Base-by-base conservation (phyloP, 2,113 vertebrate species). In the Ailuropoda melanoleuca region DNA sequence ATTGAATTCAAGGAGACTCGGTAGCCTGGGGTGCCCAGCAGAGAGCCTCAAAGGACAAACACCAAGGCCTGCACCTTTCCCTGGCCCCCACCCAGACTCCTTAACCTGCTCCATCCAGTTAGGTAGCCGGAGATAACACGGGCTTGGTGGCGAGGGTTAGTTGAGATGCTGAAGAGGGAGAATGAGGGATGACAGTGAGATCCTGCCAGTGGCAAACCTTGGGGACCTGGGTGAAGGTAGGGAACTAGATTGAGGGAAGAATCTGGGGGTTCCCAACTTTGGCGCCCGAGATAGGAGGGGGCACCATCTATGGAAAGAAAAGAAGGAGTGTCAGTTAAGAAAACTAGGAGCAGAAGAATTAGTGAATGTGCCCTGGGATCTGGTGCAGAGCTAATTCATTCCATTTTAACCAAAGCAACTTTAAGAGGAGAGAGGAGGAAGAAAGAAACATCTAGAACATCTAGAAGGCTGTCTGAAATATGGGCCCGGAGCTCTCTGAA, bases 1-100 rank as follows among this genome's bases (percentile, higher is more conserved):
- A 84, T 37, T 74, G 75, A 96, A 84, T 80, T 64, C 90, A 85
- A 83, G 85, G 85, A 96, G 87, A 64, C 68, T 58, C 50, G 6
- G 60, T 64, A 96, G 48, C 24, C 26, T 37, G 18, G 83, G 90
- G 34, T 96, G 53, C 75, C 95, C 70, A 84, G 14, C 10, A 66
- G n/a, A 78, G 80, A 83, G 46, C 34, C 87, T 58, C 37, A 1
- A 37, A 96, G 58, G 75, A 85, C 80, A 88, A 53, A 94, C 86
- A 10, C 72, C 88, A 60, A 53, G 92, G 17, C 68, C 60, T 60
- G 7, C 0, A 0, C 46, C 64, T 66, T 68, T 88, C 55, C 60
- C 86, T 3, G 1, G 64, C 11, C 53, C 60, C 83, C 12, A 10
- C 10, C 68, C 46, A 29, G 86, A 17, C 56, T 62, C 87, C 75